Conservation (phyloP, 1,140 invertebrate species). For the Drosophila setifemur region DNA sequence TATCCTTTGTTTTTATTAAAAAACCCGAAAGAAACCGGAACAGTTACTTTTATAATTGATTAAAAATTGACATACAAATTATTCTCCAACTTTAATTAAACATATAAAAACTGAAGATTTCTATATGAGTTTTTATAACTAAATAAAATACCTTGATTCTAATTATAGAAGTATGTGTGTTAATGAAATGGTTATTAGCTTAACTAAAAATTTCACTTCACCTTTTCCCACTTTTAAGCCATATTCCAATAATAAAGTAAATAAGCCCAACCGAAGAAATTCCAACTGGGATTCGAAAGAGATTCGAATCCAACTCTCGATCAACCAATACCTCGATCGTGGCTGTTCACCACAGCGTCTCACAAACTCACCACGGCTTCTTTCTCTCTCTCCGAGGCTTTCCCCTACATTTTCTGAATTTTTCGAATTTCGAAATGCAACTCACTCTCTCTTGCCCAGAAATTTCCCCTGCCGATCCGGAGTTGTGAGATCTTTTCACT, state of each 20-base stretch:
- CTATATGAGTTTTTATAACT: too few relatives aligned
- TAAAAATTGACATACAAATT: too few relatives aligned
- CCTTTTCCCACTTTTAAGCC: too few relatives aligned
- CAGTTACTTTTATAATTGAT: too few relatives aligned
- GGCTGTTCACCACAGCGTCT: slow-evolving; percentile 50
- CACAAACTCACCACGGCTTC: slow-evolving; percentile 40
- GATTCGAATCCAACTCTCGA: slow-evolving; percentile 9
- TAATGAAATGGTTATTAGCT: too few relatives aligned
- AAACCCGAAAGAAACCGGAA: too few relatives aligned
- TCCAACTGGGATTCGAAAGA: slow-evolving; percentile 9
- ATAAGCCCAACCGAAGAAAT: slow-evolving; percentile 12
- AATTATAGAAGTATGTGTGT: too few relatives aligned
- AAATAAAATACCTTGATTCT: too few relatives aligned
- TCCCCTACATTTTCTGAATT: slow-evolving; percentile 34
- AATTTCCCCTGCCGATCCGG: slow-evolving; percentile 14
- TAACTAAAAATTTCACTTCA: too few relatives aligned
- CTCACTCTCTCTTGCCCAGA: background rate
- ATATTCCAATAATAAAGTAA: background rate
- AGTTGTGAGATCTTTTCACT: background rate
- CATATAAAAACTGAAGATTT: too few relatives aligned
- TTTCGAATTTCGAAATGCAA: slow-evolving; percentile 67
- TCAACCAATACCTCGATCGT: slow-evolving; percentile 17
- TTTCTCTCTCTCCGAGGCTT: background rate
- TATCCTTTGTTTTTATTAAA: too few relatives aligned
- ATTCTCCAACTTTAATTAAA: too few relatives aligned